Evolutionary conservation across 2,797 vertebrate species (phyloP).

Genomic region (Molothrus aeneus): DNA sequence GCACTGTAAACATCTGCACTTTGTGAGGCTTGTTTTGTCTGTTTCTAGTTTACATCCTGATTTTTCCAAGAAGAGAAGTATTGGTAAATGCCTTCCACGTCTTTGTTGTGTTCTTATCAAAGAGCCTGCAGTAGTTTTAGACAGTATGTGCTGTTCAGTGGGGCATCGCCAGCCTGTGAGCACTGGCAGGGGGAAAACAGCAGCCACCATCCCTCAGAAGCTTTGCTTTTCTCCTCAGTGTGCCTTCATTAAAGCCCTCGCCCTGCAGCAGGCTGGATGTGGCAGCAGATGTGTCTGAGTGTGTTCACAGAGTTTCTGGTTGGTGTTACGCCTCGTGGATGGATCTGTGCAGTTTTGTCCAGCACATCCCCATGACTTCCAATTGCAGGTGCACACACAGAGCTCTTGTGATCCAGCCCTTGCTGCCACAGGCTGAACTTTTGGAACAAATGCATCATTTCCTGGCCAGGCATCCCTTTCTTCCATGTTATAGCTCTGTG

Average conservation of each 20-base stretch:
- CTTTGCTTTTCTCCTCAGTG: not conserved
- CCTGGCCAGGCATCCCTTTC: not conserved
- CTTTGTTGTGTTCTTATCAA: not conserved
- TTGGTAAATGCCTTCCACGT: not conserved
- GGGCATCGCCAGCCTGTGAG: not conserved
- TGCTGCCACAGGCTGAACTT: not conserved
- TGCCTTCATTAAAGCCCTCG: not conserved
- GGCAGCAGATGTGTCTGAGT: not conserved
- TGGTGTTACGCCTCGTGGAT: not conserved
- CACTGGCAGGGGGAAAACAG: not conserved
- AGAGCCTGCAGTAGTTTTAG: not conserved
- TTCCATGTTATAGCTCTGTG: not conserved
- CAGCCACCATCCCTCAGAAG: not conserved
- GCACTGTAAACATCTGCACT: rapidly evolving
- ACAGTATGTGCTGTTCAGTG: not conserved
- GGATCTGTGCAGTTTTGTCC: not conserved
- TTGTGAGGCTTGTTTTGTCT: not conserved
- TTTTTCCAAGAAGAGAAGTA: not conserved
- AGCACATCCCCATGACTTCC: not conserved
- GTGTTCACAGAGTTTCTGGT: not conserved
- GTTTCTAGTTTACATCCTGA: not conserved
- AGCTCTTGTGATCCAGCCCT: not conserved
- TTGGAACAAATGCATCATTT: not conserved
- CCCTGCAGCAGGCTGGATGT: not conserved
- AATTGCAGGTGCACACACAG: not conserved